Base-by-base conservation (phyloP, 2,113 vertebrate species). In the Noturus placidus region DNA sequence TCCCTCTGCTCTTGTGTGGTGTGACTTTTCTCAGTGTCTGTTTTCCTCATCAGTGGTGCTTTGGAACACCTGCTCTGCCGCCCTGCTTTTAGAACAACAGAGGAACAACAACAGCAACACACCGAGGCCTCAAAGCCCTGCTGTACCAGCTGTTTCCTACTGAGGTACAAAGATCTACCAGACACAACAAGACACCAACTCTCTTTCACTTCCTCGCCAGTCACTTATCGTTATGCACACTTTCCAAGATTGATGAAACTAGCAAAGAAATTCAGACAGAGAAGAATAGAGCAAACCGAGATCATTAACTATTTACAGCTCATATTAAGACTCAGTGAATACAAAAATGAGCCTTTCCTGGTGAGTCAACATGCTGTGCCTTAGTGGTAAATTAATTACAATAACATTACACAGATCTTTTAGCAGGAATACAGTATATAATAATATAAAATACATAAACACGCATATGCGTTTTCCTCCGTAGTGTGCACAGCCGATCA, bases 101-200 rank as follows among this genome's bases (percentile, higher is more conserved):
- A 52, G 56, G 30, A 85, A 86, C 90, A 87, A 76, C 83, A 87
- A 76, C 83, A 72, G 77, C 74, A 80, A 78, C 84, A 79, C 4
- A 50, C 22, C 42, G 52, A 84, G 72, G 82, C 81, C 89, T 79
- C 63, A 33, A 81, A 61, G 84, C 56, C 79, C 19, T 61, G 82
- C 72, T 69, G 42, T 79, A 89, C 83, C 89, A 91, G 86, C 90
- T 92, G 91, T 65, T 89, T 30, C 76, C 82, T 69, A 65, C 86
- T 74, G 79, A 88, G 72, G 81, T 87, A 91, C 87, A 87, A 90
- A 89, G 86, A 82, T 35, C 35, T 84, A 87, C 84, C 83, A 89
- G 69, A 81, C 72, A 63, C 67, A 69, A 85, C 22, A 87, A 5
- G n/a, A 63, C 76, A 87, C 85, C 42, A 82, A 79, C 42, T 54